A percentile compares a stretch with the other conserved stretches of the same genome.
Evolutionary conservation across 2,797 vertebrate genomes (phyloP).

Genomic region (Scolopax bukidnonensis): DNA sequence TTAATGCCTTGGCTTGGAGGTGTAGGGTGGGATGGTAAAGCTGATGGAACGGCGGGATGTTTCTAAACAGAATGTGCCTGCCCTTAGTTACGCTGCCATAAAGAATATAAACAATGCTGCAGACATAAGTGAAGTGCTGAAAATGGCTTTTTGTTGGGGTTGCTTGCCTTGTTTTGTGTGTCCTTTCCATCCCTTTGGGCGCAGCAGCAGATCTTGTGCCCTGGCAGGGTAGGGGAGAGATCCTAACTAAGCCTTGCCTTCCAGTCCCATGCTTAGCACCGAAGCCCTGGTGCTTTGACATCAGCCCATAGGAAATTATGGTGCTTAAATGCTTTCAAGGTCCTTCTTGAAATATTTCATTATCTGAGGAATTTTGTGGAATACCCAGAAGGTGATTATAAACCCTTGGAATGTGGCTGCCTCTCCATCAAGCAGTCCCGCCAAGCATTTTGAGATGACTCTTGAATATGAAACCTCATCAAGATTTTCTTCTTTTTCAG

Average conservation of each 20-base stretch:
- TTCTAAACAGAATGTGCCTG: constrained; percentile 48
- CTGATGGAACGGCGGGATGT: not conserved
- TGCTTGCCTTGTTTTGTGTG: not conserved
- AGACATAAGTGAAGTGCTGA: not conserved
- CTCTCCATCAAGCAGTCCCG: not conserved
- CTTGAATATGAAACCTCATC: not conserved
- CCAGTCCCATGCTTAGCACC: not conserved
- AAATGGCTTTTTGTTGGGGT: constrained; percentile 32
- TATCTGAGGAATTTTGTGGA: constrained; percentile 58
- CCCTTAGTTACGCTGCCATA: constrained; percentile 45
- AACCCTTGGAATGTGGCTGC: constrained; percentile 1
- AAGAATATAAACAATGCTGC: constrained; percentile 19
- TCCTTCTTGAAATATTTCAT: constrained; percentile 41
- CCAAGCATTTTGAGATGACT: not conserved
- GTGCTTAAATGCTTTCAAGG: not conserved
- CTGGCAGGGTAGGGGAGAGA: not conserved
- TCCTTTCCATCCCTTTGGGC: not conserved
- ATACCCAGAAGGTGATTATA: constrained; percentile 19
- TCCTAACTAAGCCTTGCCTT: not conserved
- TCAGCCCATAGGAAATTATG: not conserved
- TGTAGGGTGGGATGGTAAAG: constrained; percentile 23
- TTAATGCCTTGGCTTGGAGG: constrained; percentile 40
- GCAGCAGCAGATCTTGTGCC: not conserved
- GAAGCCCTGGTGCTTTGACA: not conserved
- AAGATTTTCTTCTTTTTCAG: not conserved